Evolutionary conservation across 2,797 vertebrate genomes (phyloP).

Genomic region (Hippoglossus hippoglossus): DNA sequence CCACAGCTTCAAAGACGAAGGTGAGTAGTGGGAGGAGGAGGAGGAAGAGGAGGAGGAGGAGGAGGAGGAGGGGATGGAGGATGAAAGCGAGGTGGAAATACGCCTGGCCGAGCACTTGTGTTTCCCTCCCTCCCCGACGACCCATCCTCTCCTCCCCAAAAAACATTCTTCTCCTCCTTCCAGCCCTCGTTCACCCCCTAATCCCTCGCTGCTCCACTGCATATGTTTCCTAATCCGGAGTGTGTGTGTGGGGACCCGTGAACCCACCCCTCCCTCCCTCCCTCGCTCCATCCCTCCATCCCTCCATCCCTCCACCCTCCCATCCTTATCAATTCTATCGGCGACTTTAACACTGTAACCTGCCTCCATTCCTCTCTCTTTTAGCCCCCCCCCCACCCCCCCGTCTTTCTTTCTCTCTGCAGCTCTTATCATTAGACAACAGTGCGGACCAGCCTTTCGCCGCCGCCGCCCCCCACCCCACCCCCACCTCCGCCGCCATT

Average conservation of each 20-base stretch:
- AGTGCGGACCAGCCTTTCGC: constrained; percentile 23
- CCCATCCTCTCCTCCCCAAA: constrained; percentile 63
- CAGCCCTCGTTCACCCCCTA: constrained; percentile 75
- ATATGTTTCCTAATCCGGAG: constrained; percentile 85
- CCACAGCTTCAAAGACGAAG: constrained; percentile 73
- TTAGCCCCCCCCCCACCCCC: constrained; percentile 34
- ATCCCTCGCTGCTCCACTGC: constrained; percentile 81
- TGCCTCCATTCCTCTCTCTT: constrained; percentile 65
- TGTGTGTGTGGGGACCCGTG: constrained; percentile 78
- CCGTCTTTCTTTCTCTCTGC: constrained; percentile 56
- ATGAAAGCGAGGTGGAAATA: constrained; percentile 72
- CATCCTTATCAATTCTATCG: constrained; percentile 58
- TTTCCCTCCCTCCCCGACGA: constrained; percentile 53
- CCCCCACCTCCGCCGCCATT: not conserved
- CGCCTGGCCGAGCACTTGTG: constrained; percentile 74
- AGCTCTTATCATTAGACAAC: constrained; percentile 60
- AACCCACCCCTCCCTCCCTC: constrained; percentile 19
- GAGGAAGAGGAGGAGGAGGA: constrained; percentile 33
- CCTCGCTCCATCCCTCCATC: not conserved
- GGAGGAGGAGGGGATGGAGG: constrained; percentile 20
- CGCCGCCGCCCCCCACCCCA: not conserved
- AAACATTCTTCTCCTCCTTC: constrained; percentile 77
- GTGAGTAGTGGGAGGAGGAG: constrained; percentile 56
- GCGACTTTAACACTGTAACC: constrained; percentile 74
- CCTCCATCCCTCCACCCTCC: constrained; percentile 23